phyloP scores from a whole-genome alignment of 2,113 vertebrate species.

The Pongo abelii region DNA sequence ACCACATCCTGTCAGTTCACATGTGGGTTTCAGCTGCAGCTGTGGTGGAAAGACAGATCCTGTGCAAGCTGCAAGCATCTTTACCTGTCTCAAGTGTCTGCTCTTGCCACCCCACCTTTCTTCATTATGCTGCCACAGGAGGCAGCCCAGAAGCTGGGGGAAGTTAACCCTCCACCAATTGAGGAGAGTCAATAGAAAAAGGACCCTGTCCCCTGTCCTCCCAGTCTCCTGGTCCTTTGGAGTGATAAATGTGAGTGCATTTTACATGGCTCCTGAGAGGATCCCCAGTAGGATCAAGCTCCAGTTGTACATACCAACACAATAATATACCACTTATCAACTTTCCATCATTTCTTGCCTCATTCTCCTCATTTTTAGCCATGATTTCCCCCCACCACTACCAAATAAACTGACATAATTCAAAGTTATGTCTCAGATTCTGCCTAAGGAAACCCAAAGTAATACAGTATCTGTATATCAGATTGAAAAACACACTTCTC shows the following conservation, averaged over 20 bases:
- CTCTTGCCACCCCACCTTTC: not conserved
- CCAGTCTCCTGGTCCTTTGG: not conserved
- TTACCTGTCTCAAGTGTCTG: fast-evolving
- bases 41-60: not conserved
- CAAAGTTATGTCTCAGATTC: not conserved
- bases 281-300: not conserved
- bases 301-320: not conserved
- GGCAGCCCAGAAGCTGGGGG: not conserved
- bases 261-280: not conserved
- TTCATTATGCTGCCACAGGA: not conserved
- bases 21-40: not conserved
- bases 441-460: not conserved
- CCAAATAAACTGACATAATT: not conserved
- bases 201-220: not conserved
- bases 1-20: not conserved
- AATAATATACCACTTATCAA: not conserved
- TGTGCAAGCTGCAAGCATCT: not conserved
- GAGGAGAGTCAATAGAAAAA: not conserved
- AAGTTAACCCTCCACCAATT: not conserved
- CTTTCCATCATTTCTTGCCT: not conserved
- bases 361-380: not conserved
- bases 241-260: not conserved
- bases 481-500: not conserved
- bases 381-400: not conserved
- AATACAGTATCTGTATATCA: not conserved